phyloP scores from a whole-genome alignment of 2,113 vertebrate genomes.

The Zonotrichia leucophrys region DNA sequence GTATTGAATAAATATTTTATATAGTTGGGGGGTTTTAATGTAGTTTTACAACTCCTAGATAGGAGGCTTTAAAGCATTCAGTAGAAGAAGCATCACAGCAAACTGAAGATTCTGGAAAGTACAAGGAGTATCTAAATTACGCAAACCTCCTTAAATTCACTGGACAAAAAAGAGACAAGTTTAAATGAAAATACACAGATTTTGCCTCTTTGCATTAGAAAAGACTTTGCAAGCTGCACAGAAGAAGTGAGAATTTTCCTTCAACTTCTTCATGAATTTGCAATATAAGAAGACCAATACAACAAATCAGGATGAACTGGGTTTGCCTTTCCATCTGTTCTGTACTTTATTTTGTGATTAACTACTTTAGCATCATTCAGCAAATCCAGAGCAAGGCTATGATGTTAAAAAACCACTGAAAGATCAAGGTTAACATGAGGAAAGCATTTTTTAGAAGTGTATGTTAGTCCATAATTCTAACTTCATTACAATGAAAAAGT shows the following conservation, averaged over 20 bases:
- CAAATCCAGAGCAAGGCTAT: neutral
- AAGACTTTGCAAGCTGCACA: neutral
- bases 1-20: neutral
- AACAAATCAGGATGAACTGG: neutral
- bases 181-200: neutral
- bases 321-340: neutral
- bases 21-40: neutral
- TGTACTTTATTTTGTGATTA: neutral
- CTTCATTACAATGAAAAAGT: neutral
- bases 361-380: neutral
- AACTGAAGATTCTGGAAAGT: neutral
- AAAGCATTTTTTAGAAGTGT: neutral
- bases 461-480: neutral
- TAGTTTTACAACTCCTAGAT: neutral
- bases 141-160: neutral
- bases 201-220: neutral
- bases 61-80: neutral
- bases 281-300: neutral
- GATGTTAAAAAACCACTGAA: neutral
- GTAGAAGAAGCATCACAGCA: neutral
- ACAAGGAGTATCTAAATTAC: neutral
- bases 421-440: neutral
- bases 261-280: neutral
- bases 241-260: neutral
- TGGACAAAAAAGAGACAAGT: neutral